Base-by-base conservation (phyloP, 37 sponge, comb jelly and placozoan species). In the Aplysina aerophoba region DNA sequence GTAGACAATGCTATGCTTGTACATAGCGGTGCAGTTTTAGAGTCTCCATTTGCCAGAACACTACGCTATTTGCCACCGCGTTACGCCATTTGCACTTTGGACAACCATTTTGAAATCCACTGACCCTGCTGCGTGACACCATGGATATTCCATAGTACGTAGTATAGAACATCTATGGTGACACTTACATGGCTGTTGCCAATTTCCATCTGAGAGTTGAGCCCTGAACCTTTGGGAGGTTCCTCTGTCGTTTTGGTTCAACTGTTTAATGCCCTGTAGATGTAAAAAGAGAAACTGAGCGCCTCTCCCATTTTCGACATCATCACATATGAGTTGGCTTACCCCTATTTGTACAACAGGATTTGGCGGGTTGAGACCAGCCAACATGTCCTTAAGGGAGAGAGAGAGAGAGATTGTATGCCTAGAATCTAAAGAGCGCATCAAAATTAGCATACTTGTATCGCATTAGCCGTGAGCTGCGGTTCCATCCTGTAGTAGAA, bases 281-380 rank as follows among this genome's bases (percentile, higher is more conserved):
- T 33, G 40, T 61, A 19, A 6, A 25, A 40, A 25, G n/a, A n/a
- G n/a, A n/a, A 60, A 8, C 13, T n/a, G 20, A 4, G 54, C 56
- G n/a, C 14, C 2, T 56, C 27, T 25, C 25, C 0, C 3, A 65
- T 50, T 13, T n/a, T n/a, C 39, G 24, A 33, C 12, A 74, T 33
- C 3, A 34, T 58, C 21, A 17, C 36, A 15, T 8, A 13, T 30
- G 21, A 34, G 44, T 17, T 0, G 15, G 68, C 90, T 83, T 59
- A 92, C 93, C 73, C 89, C 33, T 15, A 92, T 84, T 88, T 92
- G 93, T 20, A 92, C 62, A 50, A 89, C 57, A 31, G 90, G 90
- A 30, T 84, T 83, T 55, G 63, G 41, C 36, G 82, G 69, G 4
- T 25, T 19, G 11, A 17, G 19, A 1, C 87, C 87, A 15, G 60